These are phyloP conservation scores for Heteronetta atricapilla DNA, from an alignment of 2,113 vertebrate species.

Conservation along the genomic window DNA sequence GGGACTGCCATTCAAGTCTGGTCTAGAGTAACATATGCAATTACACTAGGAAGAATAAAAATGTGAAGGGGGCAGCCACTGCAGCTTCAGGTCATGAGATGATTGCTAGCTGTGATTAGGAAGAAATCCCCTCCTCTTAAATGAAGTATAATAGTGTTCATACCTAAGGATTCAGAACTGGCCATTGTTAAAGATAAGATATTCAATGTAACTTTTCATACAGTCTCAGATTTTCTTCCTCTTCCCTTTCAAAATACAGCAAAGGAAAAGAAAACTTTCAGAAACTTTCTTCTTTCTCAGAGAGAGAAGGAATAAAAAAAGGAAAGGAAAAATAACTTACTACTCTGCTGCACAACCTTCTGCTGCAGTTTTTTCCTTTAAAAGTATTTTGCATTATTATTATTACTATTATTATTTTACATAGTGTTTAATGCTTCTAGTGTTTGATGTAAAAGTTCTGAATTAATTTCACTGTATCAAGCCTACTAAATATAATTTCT, in stretches of 20 bases:
- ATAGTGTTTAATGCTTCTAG: neutral
- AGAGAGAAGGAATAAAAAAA: neutral
- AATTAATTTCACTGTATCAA: conserved; percentile 40
- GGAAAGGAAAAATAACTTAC: neutral
- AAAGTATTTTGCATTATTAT: neutral
- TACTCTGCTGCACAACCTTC: neutral
- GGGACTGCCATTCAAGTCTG: conserved; percentile 18
- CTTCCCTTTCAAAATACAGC: neutral
- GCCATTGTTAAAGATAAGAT: neutral
- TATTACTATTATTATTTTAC: neutral
- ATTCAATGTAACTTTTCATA: neutral
- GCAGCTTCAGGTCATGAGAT: conserved; percentile 36
- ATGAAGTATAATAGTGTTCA: neutral
- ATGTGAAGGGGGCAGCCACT: conserved; percentile 12
- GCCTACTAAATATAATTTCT: neutral
- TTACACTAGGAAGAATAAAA: conserved; percentile 30
- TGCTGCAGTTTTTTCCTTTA: neutral
- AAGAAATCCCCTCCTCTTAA: conserved; percentile 35
- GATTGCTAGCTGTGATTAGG: conserved; percentile 46
- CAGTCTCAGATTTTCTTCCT: neutral
- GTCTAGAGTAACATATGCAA: conserved; percentile 17
- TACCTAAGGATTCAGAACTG: neutral
- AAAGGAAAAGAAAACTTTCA: neutral
- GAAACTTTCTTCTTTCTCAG: neutral
- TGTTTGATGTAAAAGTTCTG: conserved; percentile 13